Evolutionary conservation across 2,888 invertebrate species (phyloP).

Genomic region (Odontocerum albicorne): DNA sequence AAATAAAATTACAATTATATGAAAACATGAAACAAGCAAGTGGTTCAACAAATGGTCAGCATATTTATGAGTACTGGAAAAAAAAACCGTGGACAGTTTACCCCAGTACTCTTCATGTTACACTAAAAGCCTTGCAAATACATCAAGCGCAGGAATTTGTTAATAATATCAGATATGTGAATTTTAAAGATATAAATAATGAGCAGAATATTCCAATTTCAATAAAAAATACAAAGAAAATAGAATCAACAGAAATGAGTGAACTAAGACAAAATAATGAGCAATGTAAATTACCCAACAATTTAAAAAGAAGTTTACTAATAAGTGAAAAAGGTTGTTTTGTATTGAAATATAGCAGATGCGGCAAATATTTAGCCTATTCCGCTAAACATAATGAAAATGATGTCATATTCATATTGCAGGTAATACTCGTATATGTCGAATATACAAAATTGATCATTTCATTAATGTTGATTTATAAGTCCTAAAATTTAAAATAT

Average conservation of each 20-base stretch:
- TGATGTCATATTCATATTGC: slow-evolving; percentile 54
- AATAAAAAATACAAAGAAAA: not conserved
- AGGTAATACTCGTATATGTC: too few species aligned
- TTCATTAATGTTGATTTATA: too few species aligned
- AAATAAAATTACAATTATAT: slow-evolving; percentile 32
- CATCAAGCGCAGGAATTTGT: slow-evolving; percentile 14
- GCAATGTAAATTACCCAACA: slow-evolving; percentile 63
- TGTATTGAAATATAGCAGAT: slow-evolving; percentile 51
- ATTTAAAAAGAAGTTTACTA: slow-evolving; percentile 45
- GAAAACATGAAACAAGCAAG: slow-evolving; percentile 1
- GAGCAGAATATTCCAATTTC: not conserved
- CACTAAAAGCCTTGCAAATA: slow-evolving; percentile 17
- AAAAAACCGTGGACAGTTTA: slow-evolving; percentile 30
- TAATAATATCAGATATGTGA: slow-evolving; percentile 23
- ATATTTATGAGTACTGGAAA: slow-evolving; percentile 28
- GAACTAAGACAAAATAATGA: slow-evolving; percentile 13
- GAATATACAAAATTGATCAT: too few species aligned
- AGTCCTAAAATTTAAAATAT: too few species aligned
- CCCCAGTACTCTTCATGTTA: slow-evolving; percentile 26
- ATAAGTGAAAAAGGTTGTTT: slow-evolving; percentile 52
- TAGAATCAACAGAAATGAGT: not conserved
- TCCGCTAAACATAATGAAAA: slow-evolving; percentile 52
- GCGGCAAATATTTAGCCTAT: slow-evolving; percentile 57
- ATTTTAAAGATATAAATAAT: slow-evolving; percentile 5
- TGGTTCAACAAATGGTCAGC: slow-evolving; percentile 4